Evolutionary conservation across 2,797 vertebrate species (phyloP).

Genomic region (Macroramphosus scolopax): DNA sequence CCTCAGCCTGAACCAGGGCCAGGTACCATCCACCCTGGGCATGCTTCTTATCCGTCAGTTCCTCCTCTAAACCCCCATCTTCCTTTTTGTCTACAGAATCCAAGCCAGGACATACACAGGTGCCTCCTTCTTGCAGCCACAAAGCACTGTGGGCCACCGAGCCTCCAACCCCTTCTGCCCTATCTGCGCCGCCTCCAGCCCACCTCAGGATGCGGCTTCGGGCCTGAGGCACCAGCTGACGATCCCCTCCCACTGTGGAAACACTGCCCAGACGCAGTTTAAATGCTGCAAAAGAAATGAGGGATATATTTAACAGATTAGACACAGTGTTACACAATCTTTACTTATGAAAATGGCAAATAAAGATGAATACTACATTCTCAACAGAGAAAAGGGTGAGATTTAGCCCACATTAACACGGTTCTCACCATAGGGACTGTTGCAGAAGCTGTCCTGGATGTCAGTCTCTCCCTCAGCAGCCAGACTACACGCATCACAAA

Average conservation of each 20-base stretch:
- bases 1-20: conserved; percentile 68
- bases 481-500: conserved; percentile 78
- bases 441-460: conserved; percentile 78
- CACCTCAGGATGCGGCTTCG: conserved; percentile 77
- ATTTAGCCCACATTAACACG: neutral
- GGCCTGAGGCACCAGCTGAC: conserved; percentile 71
- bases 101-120: conserved; percentile 76
- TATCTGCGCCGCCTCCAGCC: conserved; percentile 67
- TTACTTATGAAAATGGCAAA: neutral
- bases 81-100: conserved; percentile 39
- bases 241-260: conserved; percentile 68
- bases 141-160: conserved; percentile 70
- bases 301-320: conserved; percentile 21
- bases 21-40: conserved; percentile 57
- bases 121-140: conserved; percentile 76
- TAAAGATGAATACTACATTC: neutral
- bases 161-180: conserved; percentile 66
- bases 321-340: conserved; percentile 26
- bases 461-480: conserved; percentile 71
- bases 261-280: conserved; percentile 73
- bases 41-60: conserved; percentile 13
- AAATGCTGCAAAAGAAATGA: conserved; percentile 62
- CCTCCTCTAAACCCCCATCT: conserved; percentile 8
- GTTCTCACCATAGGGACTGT: conserved; percentile 79
- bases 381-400: neutral